Evolutionary conservation across 2,888 invertebrate genomes (phyloP).

Genomic region (Synergus umbraculus): DNA sequence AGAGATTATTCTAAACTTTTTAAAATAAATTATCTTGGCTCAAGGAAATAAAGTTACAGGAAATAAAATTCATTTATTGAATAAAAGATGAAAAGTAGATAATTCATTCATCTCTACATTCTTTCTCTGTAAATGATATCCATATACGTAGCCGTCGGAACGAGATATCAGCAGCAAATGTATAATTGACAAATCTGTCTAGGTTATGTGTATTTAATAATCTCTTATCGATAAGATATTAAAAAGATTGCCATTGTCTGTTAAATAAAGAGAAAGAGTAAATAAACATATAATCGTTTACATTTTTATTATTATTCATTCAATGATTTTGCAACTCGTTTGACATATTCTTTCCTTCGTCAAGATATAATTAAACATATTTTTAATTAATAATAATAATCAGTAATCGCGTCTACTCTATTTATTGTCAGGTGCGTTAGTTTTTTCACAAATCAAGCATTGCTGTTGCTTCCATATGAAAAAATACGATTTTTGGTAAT

Average conservation of each 20-base stretch:
- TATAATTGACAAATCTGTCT: slow-evolving; percentile 48
- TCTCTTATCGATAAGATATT: slow-evolving; percentile 38
- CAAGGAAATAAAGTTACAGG: not conserved
- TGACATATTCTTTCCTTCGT: not conserved
- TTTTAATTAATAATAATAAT: no score
- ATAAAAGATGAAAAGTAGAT: slow-evolving; percentile 17
- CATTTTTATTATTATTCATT: slow-evolving; percentile 12
- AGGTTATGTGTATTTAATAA: slow-evolving; percentile 42
- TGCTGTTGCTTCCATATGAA: no score
- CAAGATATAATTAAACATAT: no score
- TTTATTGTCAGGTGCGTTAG: no score
- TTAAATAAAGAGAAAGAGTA: slow-evolving; percentile 40
- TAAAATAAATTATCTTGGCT: not conserved
- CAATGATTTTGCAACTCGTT: not conserved
- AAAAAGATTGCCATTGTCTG: slow-evolving; percentile 23
- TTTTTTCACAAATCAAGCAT: no score
- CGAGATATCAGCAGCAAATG: slow-evolving; percentile 49
- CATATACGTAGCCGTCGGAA: slow-evolving; percentile 40
- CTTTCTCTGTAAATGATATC: slow-evolving; percentile 37
- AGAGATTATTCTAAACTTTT: not conserved
- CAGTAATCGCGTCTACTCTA: no score
- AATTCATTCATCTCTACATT: not conserved
- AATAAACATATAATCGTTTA: slow-evolving; percentile 21
- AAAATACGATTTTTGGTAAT: no score
- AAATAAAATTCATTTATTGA: not conserved